phyloP scores from a whole-genome alignment of 2,113 vertebrate genomes.

The Hepsetus odoe region DNA sequence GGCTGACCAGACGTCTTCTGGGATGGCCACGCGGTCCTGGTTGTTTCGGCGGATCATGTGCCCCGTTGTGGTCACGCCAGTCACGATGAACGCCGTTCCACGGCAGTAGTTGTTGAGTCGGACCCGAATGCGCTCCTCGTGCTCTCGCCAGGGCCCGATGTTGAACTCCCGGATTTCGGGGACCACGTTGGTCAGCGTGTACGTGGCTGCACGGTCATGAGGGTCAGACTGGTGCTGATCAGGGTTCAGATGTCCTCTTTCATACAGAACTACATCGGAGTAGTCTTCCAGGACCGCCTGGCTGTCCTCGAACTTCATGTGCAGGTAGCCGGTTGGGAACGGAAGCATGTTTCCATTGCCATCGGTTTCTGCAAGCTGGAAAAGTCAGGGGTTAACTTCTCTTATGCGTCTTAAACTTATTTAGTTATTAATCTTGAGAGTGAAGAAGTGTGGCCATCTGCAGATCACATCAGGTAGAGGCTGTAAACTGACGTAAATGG shows the following conservation, averaged over 20 bases:
- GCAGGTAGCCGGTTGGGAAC: slow-evolving; percentile 59
- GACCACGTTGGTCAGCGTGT: slow-evolving; percentile 81
- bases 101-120: slow-evolving; percentile 73
- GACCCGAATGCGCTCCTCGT: slow-evolving; percentile 64
- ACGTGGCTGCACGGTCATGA: slow-evolving; percentile 71
- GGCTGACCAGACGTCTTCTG: slow-evolving; percentile 70
- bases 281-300: slow-evolving; percentile 74
- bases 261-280: slow-evolving; percentile 62
- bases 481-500: no score
- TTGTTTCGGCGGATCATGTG: slow-evolving; percentile 65
- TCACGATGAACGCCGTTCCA: slow-evolving; percentile 64
- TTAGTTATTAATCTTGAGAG: no score
- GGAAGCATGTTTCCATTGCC: slow-evolving; percentile 68
- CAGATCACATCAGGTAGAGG: no score
- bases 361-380: slow-evolving; percentile 53
- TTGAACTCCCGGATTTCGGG: slow-evolving; percentile 76
- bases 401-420: no score
- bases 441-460: no score
- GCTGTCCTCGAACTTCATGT: slow-evolving; percentile 63
- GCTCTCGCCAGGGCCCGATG: slow-evolving; percentile 69
- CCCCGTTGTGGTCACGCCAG: slow-evolving; percentile 65
- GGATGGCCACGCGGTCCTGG: slow-evolving; percentile 67
- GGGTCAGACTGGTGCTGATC: slow-evolving; percentile 70
- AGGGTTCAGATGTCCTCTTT: slow-evolving; percentile 79
- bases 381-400: background rate